Base-by-base conservation (phyloP, 2,797 vertebrate species). In the Forpus xanthops region DNA sequence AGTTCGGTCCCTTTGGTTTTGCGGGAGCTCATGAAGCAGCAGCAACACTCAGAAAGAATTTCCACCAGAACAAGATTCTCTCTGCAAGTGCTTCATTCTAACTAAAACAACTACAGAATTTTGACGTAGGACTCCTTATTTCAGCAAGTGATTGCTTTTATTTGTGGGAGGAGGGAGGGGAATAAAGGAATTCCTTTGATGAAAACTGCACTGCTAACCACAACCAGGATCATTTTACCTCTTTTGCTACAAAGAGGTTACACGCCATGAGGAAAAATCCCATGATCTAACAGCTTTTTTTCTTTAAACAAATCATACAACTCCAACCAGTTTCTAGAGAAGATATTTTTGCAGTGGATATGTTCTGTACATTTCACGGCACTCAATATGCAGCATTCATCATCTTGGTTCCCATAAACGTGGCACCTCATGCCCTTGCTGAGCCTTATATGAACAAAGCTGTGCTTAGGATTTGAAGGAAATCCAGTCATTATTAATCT, bases 101-200 rank as follows among this genome's bases (percentile, higher is more conserved):
- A 84, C 37, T 80, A 35, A 80, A 89, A 92, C 75, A 87, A 85
- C 81, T 42, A 16, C 67, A 80, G 47, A 75, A 67, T 55, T 90
- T 55, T 85, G 71, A 87, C 39, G 42, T 2, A 73, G 35, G 60
- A 60, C 76, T 88, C 70, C 47, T 11, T 33, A 33, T 62, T 93
- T 81, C 79, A 84, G 45, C 8, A 4, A 55, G 71, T 11, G 31
- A 91, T 53, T 62, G 64, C 77, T 95, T 95, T 93, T 82, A 86
- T 75, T 94, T 88, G 80, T 75, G 85, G 85, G 73, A 94, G 80
- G 66, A 94, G 85, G 41, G 62, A 95, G 23, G 8, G 27, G 28
- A 96, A 74, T 85, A 95, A 93, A 95, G 62, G 87, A 94, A 95
- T 95, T 96, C 88, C 88, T 95, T 90, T 93, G 74, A 87, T 75